Evolutionary conservation across 2,797 vertebrate genomes (phyloP).

Genomic region (Triplophysa bombifrons): DNA sequence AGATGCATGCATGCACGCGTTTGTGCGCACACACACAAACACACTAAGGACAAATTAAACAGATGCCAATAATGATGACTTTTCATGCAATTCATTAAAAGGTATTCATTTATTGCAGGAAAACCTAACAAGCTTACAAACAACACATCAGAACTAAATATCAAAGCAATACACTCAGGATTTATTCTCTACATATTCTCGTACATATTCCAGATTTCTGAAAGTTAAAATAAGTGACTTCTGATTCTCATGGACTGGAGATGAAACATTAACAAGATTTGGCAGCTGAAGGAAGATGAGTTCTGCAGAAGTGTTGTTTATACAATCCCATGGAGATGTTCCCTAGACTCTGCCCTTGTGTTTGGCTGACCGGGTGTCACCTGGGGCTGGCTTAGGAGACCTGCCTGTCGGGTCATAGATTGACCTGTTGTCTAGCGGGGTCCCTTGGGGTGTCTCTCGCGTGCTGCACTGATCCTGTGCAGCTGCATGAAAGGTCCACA

Average conservation of each 20-base stretch:
- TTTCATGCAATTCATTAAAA: neutral
- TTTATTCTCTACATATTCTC: neutral
- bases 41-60: neutral
- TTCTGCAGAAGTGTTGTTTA: constrained; percentile 70
- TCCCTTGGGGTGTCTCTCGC: constrained; percentile 67
- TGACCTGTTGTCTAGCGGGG: constrained; percentile 63
- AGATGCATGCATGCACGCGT: too few species aligned
- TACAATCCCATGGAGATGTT: constrained; percentile 64
- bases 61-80: neutral
- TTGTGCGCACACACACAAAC: too few species aligned
- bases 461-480: constrained; percentile 68
- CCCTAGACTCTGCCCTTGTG: constrained; percentile 53
- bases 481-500: constrained; percentile 66
- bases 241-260: constrained; percentile 46
- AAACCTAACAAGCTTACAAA: constrained; percentile 7
- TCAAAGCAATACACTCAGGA: neutral
- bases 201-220: neutral
- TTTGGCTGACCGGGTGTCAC: constrained; percentile 67
- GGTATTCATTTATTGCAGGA: neutral
- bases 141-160: constrained; percentile 16
- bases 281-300: constrained; percentile 66
- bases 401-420: constrained; percentile 58
- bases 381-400: constrained; percentile 56
- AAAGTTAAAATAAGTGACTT: constrained; percentile 20
- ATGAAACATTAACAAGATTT: constrained; percentile 62